A percentile compares a stretch with the other conserved stretches of the same genome.
phyloP scores from a whole-genome alignment of 2,888 invertebrate species.

The Phyllotreta striolata region DNA sequence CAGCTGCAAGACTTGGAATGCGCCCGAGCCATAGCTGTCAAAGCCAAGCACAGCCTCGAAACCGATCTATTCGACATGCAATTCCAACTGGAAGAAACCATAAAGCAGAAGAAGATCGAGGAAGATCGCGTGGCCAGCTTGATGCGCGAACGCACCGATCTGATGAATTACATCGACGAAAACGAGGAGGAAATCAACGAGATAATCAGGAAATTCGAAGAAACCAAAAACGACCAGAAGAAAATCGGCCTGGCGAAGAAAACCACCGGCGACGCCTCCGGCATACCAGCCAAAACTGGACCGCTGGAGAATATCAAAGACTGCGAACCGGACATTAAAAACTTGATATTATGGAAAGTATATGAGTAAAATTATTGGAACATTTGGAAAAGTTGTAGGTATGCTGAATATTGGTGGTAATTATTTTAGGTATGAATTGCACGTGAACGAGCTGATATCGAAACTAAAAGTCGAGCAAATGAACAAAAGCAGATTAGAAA shows the following conservation, averaged over 20 bases:
- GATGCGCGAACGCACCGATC: slow-evolving; percentile 81
- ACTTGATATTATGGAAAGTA: too few species aligned
- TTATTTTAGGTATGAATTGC: slow-evolving; percentile 74
- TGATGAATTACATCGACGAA: slow-evolving; percentile 87
- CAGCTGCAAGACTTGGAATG: slow-evolving; percentile 92
- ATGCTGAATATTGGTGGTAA: slow-evolving; percentile 18
- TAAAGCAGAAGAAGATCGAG: slow-evolving; percentile 76
- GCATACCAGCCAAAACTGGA: too few species aligned
- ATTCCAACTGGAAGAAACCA: slow-evolving; percentile 82
- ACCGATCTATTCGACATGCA: slow-evolving; percentile 85
- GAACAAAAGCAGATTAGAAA: slow-evolving; percentile 84
- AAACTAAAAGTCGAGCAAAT: slow-evolving; percentile 91
- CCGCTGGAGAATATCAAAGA: too few species aligned
- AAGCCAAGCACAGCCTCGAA: slow-evolving; percentile 86
- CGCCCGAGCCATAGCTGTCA: slow-evolving; percentile 81
- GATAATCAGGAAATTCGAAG: slow-evolving; percentile 85
- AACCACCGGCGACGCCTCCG: slow-evolving; percentile 74
- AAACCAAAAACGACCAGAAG: slow-evolving; percentile 80
- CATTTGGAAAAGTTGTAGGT: slow-evolving; percentile 68
- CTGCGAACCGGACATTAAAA: too few species aligned
- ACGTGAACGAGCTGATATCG: slow-evolving; percentile 89
- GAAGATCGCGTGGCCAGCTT: slow-evolving; percentile 78
- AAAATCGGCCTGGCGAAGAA: slow-evolving; percentile 84
- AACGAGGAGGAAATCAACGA: slow-evolving; percentile 93
- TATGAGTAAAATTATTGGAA: too few species aligned